Evolutionary conservation across 2,797 vertebrate genomes (phyloP), one percentile per base, ranked within the genome.

Genomic region (Geotrypetes seraphini): DNA sequence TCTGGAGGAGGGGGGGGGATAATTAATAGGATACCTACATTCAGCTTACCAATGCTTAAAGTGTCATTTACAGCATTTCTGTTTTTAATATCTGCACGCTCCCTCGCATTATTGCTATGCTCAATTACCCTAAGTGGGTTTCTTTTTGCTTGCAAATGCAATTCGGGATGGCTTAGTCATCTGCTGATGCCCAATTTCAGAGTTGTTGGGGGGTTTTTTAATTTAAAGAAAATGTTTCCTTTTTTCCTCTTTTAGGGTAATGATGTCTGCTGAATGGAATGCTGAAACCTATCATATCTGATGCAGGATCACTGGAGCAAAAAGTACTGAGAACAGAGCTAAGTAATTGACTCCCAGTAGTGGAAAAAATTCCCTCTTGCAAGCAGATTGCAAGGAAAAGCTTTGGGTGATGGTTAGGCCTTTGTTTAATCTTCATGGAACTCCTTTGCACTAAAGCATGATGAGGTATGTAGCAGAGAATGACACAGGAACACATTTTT

Each of bases 321-420:
- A n/a, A 7, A 56, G 45, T 16, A 43, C 0, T 13, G 20, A 36
- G 25, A 29, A 15, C 36, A 7, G 36, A 18, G 17, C 12, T 25
- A 32, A 51, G 17, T 58, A 67, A 66, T 46, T 67, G 43, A 16
- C 23, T 60, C 46, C 51, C 35, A 31, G 23, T 49, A 28, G 35
- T 20, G 48, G 33, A 16, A 36, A 24, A 29, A 43, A 15, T 53
- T 48, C 5, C 5, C 9, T 43, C 39, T 41, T 34, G 15, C 25
- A 47, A 11, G 52, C 25, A 53, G 19, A 57, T 49, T 47, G 28
- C 36, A 31, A 11, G 14, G 39, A 58, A 64, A 63, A 54, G 19
- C 23, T 60, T 42, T 44, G 16, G 57, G 19, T 19, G 29, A 22
- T n/a, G 22, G 19, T 25, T 52, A 12, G 41, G 10, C 27, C 43